Percentiles rank a stretch among this genome's conserved stretches.
These are phyloP conservation scores for Poicephalus meyeri DNA, from an alignment of 2,113 vertebrate genomes.

Conservation along the genomic window DNA sequence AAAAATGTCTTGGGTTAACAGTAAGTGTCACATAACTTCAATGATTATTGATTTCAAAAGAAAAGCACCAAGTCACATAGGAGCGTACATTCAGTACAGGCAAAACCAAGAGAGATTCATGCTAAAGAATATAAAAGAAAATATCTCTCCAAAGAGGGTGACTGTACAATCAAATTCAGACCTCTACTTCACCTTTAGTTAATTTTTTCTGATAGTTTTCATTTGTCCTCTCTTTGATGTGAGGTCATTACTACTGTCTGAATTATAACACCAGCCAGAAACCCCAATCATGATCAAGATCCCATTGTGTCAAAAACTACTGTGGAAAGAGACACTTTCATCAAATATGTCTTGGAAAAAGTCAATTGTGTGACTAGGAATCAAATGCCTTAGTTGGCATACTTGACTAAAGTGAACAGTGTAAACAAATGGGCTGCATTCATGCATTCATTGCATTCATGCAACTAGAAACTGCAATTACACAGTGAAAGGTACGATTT, in stretches of 20 bases:
- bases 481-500: not conserved
- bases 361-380: not conserved
- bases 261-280: not conserved
- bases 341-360: not conserved
- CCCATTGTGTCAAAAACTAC: not conserved
- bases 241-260: not conserved
- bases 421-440: not conserved
- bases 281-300: not conserved
- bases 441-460: not conserved
- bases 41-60: not conserved
- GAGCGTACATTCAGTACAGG: not conserved
- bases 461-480: not conserved
- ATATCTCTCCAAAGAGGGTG: not conserved
- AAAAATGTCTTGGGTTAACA: not conserved
- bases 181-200: not conserved
- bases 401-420: not conserved
- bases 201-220: constrained; percentile 25
- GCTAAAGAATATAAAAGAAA: not conserved
- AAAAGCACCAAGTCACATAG: not conserved
- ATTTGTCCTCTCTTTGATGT: not conserved
- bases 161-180: not conserved
- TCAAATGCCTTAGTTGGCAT: not conserved
- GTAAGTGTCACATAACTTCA: not conserved
- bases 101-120: not conserved
- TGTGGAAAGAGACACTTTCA: not conserved